These are phyloP conservation scores for Lichenostomus cassidix DNA, from an alignment of 2,113 vertebrate genomes.

Conservation along the genomic window DNA sequence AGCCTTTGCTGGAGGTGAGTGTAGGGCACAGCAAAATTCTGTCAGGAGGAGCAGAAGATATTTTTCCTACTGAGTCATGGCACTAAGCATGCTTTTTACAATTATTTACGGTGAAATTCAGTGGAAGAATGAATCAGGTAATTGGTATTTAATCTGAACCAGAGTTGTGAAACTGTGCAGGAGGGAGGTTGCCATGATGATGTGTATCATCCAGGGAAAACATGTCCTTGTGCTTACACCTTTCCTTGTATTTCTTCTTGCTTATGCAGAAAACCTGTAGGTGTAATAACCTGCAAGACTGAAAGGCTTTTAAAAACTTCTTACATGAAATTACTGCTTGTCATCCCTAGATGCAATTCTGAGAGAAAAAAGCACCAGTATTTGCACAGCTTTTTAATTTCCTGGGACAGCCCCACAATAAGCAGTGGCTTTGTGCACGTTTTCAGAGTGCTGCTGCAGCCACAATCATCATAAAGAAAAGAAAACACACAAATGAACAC, in stretches of 20 bases:
- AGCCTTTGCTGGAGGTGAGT: neutral
- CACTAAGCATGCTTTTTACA: neutral
- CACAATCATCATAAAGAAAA: neutral
- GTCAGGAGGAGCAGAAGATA: neutral
- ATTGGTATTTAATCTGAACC: neutral
- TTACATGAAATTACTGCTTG: neutral
- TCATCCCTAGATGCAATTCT: neutral
- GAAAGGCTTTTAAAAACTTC: neutral
- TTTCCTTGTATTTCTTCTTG: neutral
- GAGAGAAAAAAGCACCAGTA: neutral
- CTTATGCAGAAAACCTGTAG: neutral
- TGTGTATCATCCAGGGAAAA: neutral
- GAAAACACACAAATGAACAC: neutral
- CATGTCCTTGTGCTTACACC: neutral
- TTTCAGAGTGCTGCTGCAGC: neutral
- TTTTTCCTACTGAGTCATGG: neutral
- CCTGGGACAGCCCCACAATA: neutral
- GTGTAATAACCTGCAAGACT: neutral
- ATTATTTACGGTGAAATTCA: neutral
- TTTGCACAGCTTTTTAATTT: neutral
- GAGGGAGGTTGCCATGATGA: neutral
- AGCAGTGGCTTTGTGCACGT: rapidly evolving
- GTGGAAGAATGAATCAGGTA: slow-evolving; percentile 2
- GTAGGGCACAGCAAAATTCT: neutral
- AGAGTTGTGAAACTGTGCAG: neutral